A percentile compares a stretch with the other conserved stretches of the same genome.
These are phyloP conservation scores for Thamnophis elegans DNA, from an alignment of 2,797 vertebrate species.

Conservation along the genomic window DNA sequence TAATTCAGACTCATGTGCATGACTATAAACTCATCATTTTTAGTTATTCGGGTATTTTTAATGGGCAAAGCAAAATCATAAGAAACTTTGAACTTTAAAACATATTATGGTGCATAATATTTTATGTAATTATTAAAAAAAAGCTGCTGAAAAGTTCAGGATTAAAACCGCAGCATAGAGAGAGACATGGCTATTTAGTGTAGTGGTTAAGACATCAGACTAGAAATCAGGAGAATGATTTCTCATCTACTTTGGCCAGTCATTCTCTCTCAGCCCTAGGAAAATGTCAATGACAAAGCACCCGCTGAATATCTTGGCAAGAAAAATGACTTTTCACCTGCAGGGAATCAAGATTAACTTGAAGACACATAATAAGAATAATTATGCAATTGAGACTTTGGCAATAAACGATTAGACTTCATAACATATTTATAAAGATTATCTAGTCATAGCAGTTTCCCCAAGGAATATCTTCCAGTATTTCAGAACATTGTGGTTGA, in stretches of 20 bases:
- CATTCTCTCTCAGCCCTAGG: not conserved
- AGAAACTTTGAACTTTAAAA: not conserved
- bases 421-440: constrained; percentile 29
- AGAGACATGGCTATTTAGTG: not conserved
- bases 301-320: not conserved
- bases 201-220: not conserved
- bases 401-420: constrained; percentile 74
- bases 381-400: constrained; percentile 61
- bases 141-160: not conserved
- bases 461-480: not conserved
- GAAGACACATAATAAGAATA: not conserved
- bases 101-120: not conserved
- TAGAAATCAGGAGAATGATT: not conserved
- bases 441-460: not conserved
- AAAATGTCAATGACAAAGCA: not conserved
- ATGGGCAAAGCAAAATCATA: not conserved
- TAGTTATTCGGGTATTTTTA: not conserved
- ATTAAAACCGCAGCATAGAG: not conserved
- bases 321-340: not conserved
- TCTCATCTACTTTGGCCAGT: not conserved
- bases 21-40: not conserved
- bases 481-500: not conserved
- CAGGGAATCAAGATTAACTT: not conserved
- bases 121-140: not conserved
- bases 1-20: not conserved